phyloP scores from a whole-genome alignment of 2,888 invertebrate species.

The Polydrusus cervinus region DNA sequence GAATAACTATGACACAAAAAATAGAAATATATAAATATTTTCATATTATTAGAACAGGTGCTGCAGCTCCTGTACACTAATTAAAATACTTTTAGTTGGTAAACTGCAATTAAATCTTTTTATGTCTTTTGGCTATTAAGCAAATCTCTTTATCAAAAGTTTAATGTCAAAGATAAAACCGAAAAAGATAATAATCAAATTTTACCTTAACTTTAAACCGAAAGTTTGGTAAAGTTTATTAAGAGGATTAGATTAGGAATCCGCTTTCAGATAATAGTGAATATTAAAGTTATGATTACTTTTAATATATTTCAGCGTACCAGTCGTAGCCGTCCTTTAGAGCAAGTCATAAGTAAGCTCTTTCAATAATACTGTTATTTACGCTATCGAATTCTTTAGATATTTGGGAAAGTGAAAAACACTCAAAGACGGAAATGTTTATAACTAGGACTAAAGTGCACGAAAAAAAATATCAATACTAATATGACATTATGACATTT shows the following conservation, averaged over 20 bases:
- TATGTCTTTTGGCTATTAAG: conserved; percentile 1
- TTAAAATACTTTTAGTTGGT: too few species aligned
- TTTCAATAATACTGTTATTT: background rate
- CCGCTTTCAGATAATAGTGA: conserved; percentile 24
- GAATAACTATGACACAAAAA: too few species aligned
- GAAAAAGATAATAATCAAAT: conserved; percentile 30
- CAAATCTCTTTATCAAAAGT: conserved; percentile 6
- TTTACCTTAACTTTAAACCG: conserved; percentile 26
- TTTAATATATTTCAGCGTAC: background rate
- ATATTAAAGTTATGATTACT: conserved; percentile 7
- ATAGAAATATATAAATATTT: too few species aligned
- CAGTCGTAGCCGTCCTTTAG: background rate
- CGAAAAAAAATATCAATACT: too few species aligned
- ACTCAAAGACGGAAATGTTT: too few species aligned
- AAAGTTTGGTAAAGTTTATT: conserved; percentile 29
- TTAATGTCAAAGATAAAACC: conserved; percentile 11
- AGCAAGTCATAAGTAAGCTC: background rate
- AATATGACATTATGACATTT: too few species aligned
- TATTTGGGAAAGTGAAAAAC: too few species aligned
- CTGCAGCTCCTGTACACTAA: too few species aligned
- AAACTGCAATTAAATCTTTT: too few species aligned
- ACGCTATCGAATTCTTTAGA: too few species aligned
- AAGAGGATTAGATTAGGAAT: conserved; percentile 15
- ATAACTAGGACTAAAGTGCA: too few species aligned
- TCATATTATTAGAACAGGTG: too few species aligned